Conservation (phyloP, 35 echinoderm and acorn worm genomes). For the Hemicentrotus pulcherrimus region DNA sequence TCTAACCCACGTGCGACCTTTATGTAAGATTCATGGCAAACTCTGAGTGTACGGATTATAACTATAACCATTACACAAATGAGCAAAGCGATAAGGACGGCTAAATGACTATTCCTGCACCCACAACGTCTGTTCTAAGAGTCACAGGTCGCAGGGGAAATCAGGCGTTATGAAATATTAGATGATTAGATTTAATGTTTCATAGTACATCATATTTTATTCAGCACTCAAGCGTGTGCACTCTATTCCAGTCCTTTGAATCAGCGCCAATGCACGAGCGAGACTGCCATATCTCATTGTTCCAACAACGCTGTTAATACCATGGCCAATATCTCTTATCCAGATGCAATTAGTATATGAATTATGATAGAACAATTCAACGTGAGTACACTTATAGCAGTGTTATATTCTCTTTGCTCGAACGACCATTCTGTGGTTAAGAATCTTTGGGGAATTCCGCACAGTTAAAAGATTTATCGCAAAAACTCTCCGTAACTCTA, state of each 20-base stretch:
- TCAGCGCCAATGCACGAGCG: neutral
- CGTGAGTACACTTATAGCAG: neutral
- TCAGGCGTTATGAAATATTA: neutral
- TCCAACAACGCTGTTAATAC: neutral
- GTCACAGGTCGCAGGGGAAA: neutral
- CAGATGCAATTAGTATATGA: neutral
- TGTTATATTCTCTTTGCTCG: no score
- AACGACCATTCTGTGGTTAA: no score
- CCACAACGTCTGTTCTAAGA: neutral
- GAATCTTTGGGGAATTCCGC: no score
- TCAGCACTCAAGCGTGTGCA: neutral
- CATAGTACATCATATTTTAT: neutral
- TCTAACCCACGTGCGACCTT: no score
- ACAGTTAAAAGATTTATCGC: no score
- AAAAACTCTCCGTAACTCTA: no score
- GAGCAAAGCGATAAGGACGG: no score
- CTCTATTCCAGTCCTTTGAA: neutral
- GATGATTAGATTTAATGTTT: neutral
- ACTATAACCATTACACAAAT: no score
- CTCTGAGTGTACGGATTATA: no score
- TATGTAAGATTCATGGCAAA: no score
- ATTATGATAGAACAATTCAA: neutral
- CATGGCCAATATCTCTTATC: neutral
- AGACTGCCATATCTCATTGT: neutral
- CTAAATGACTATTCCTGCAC: no score